These are phyloP conservation scores for Serilophus lunatus DNA, from an alignment of 2,113 vertebrate species.

Conservation along the genomic window DNA sequence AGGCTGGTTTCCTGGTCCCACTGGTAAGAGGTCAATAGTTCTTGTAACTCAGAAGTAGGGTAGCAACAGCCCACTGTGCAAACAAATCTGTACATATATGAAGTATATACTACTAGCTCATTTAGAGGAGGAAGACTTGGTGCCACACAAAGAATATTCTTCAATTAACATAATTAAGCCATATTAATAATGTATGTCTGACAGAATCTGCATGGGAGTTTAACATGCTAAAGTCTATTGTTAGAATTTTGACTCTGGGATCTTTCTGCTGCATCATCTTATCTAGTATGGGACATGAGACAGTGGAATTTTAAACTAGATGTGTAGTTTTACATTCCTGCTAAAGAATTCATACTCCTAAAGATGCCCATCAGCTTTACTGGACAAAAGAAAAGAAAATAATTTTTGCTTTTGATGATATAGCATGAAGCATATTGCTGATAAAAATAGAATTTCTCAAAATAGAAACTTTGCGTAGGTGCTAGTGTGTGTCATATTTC, in stretches of 20 bases:
- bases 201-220: not conserved
- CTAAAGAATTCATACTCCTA: not conserved
- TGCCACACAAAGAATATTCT: not conserved
- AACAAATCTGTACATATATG: not conserved
- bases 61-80: not conserved
- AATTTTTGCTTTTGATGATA: not conserved
- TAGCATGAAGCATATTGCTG: not conserved
- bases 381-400: not conserved
- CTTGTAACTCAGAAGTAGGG: not conserved
- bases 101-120: not conserved
- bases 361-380: not conserved
- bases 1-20: not conserved
- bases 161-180: not conserved
- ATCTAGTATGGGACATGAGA: not conserved
- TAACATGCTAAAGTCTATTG: not conserved
- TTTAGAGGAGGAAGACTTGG: not conserved
- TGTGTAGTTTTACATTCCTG: not conserved
- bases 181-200: not conserved
- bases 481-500: not conserved
- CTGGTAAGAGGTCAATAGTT: not conserved
- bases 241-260: not conserved
- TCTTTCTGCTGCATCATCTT: not conserved
- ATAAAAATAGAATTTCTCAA: not conserved
- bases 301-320: not conserved
- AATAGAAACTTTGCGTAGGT: not conserved